Base-by-base conservation (phyloP, 2,113 vertebrate species). In the Recurvirostra avosetta region DNA sequence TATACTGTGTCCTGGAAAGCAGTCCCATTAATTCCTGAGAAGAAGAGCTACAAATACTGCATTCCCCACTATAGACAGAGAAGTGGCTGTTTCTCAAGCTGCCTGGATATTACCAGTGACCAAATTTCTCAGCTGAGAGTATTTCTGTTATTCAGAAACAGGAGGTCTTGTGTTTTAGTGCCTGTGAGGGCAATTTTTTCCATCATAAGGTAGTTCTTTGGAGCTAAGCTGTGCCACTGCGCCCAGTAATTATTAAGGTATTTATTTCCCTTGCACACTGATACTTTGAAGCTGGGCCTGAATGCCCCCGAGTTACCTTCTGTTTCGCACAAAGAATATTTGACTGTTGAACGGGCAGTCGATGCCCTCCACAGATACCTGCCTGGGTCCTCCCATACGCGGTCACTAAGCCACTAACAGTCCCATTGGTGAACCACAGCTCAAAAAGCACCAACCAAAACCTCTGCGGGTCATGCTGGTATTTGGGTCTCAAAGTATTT, bases 41-140 rank as follows among this genome's bases (percentile, higher is more conserved):
- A 77, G 71, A 90, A 91, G 15, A 83, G 34, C 45, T 93, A 72
- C 61, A 94, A 92, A 90, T 19, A 34, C 34, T 72, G 4, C 50
- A 27, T 86, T 95, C 26, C 55, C 18, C 0, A 0, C 47, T 63
- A 45, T 21, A 13, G 7, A 70, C 25, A 80, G 53, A 86, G 53
- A 89, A 84, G 43, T 67, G 61, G 12, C 58, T 92, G 20, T 86
- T 80, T 93, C 75, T 95, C 67, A 80, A 20, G 59, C 55, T 86
- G 67, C 50, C 59, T 77, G 50, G 45, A 59, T 92, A 58, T 45
- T 63, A 58, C 19, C 6, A 1, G 38, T 79, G 52, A 81, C 32
- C n/a, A 90, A 82, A 90, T 80, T 92, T 88, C 75, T 88, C 63
- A 88, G n/a, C 50, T 90, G 67, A 95, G 70, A 82, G 45, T 63